Conservation (phyloP, 2,888 invertebrate species). For the Linhomoeus sp. region DNA sequence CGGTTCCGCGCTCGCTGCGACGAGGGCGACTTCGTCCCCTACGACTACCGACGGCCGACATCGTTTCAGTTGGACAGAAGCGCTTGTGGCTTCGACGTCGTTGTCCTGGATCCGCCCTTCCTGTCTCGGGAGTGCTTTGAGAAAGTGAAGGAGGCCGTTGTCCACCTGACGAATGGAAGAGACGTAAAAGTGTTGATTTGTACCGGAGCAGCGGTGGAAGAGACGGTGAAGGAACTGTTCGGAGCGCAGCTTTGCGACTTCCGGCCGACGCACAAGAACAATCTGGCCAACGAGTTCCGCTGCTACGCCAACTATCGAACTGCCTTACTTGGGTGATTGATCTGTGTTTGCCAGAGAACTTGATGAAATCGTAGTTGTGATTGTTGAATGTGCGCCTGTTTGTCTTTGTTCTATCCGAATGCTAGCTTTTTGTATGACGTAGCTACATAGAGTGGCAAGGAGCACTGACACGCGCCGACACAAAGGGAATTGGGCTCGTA, state of each 20-base stretch:
- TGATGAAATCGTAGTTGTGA: no score
- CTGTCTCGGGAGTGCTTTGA: slow-evolving; percentile 71
- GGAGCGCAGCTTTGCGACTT: slow-evolving; percentile 45
- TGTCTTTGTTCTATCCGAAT: no score
- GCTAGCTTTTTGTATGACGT: no score
- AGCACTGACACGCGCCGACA: no score
- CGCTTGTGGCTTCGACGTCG: slow-evolving; percentile 62
- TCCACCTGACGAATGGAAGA: slow-evolving; percentile 42
- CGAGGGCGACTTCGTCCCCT: slow-evolving; percentile 56
- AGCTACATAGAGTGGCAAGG: no score
- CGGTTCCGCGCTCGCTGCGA: slow-evolving; percentile 42
- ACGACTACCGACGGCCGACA: slow-evolving; percentile 51
- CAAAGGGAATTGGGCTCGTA: no score
- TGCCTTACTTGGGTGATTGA: no score
- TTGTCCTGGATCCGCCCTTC: slow-evolving; percentile 85
- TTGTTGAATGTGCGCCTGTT: no score
- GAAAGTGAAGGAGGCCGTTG: slow-evolving; percentile 58
- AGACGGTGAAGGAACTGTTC: slow-evolving; percentile 42
- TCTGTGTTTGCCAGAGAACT: no score
- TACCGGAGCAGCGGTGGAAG: slow-evolving; percentile 59
- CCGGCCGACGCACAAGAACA: slow-evolving; percentile 60
- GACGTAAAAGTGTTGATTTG: slow-evolving; percentile 55
- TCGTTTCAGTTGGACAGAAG: no score
- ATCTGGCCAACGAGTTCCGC: slow-evolving; percentile 74
- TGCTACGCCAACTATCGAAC: slow-evolving; percentile 71